Percentiles rank a stretch among this genome's conserved stretches.
Evolutionary conservation across 2,888 invertebrate genomes (phyloP).

Genomic region (Eupithecia subumbrata): DNA sequence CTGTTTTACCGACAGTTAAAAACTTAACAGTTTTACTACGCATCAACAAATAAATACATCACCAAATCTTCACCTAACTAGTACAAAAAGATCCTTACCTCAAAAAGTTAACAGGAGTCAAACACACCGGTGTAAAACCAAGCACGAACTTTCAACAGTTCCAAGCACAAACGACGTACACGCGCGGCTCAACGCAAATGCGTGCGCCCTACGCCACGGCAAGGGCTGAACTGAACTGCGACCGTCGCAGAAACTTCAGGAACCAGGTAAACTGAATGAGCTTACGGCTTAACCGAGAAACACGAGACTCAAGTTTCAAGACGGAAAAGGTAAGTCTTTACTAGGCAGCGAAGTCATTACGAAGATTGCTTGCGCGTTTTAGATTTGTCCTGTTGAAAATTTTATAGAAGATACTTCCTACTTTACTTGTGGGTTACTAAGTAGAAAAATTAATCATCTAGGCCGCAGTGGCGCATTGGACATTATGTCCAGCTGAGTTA

Average conservation of each 20-base stretch:
- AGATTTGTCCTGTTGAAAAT: not conserved
- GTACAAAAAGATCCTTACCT: not conserved
- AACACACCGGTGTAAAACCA: conserved; percentile 24
- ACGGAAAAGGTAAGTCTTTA: not conserved
- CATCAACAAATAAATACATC: not conserved
- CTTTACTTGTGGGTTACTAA: not conserved
- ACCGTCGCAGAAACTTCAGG: conserved; percentile 6
- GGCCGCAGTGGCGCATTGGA: not conserved
- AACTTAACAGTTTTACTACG: not conserved
- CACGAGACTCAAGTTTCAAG: not conserved
- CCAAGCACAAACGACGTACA: conserved; percentile 15
- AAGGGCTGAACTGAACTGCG: conserved; percentile 24
- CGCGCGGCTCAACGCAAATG: not conserved
- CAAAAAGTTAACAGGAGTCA: not conserved
- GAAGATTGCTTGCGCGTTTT: not conserved
- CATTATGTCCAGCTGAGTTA: not conserved
- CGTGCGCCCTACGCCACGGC: conserved; percentile 22
- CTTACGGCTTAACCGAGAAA: not conserved
- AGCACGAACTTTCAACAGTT: conserved; percentile 5
- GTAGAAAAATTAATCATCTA: not conserved
- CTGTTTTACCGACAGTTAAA: not conserved
- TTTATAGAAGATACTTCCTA: not conserved
- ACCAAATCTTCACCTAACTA: not conserved
- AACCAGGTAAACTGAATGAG: not conserved
- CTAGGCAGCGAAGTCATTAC: not conserved